These are phyloP conservation scores for Erithacus rubecula DNA, from an alignment of 2,797 vertebrate genomes.

Conservation along the genomic window DNA sequence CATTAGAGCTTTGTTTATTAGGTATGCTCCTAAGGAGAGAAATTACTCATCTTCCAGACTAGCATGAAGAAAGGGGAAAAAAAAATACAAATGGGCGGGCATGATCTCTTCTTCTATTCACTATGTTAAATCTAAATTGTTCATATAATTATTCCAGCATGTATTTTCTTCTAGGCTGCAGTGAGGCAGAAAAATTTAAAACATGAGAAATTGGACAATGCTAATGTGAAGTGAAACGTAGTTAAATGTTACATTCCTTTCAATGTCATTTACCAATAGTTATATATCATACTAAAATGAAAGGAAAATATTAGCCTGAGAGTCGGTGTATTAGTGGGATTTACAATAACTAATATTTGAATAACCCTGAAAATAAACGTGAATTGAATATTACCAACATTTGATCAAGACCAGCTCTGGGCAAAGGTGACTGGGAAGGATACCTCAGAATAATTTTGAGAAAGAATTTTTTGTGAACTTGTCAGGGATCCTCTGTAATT, in stretches of 20 bases:
- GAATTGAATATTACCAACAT: slow-evolving; percentile 36
- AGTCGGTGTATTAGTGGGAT: slow-evolving; percentile 45
- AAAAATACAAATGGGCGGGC: slow-evolving; percentile 71
- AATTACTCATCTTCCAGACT: slow-evolving; percentile 74
- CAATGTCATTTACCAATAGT: slow-evolving; percentile 69
- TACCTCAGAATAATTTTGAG: slow-evolving; percentile 8
- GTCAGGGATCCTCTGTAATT: not conserved
- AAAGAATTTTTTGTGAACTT: not conserved
- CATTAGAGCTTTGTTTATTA: slow-evolving; percentile 71
- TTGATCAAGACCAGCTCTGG: slow-evolving; percentile 21
- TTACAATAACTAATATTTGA: slow-evolving; percentile 70
- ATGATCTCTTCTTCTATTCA: slow-evolving; percentile 73
- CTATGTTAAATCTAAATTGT: slow-evolving; percentile 78
- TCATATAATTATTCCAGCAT: slow-evolving; percentile 79
- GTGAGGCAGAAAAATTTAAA: slow-evolving; percentile 78
- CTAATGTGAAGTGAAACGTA: slow-evolving; percentile 75
- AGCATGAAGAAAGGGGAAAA: not conserved
- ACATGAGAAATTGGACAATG: slow-evolving; percentile 76
- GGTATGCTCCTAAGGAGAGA: slow-evolving; percentile 69
- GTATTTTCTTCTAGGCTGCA: slow-evolving; percentile 76
- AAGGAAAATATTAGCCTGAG: slow-evolving; percentile 71
- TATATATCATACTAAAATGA: slow-evolving; percentile 67
- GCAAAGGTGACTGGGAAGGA: slow-evolving; percentile 43
- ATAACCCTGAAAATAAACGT: slow-evolving; percentile 48
- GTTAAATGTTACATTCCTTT: slow-evolving; percentile 74